A percentile compares a stretch with the other conserved stretches of the same genome.
phyloP scores from a whole-genome alignment of 23 tunicate species.

The Trididemnum clinides region DNA sequence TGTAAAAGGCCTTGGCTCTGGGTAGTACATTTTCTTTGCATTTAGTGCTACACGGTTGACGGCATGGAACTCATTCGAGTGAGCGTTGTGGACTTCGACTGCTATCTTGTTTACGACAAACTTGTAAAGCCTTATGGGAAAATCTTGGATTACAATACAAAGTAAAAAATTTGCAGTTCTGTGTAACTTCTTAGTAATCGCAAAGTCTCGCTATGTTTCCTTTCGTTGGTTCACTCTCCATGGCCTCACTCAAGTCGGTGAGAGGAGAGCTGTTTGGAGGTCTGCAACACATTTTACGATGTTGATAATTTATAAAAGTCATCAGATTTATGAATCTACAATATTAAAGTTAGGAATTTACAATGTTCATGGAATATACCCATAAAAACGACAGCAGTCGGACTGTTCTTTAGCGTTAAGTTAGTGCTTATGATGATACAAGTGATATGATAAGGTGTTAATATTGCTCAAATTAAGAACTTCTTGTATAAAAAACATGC shows the following conservation, averaged over 20 bases:
- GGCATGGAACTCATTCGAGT: constrained; percentile 93
- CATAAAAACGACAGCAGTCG: no score
- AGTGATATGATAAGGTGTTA: no score
- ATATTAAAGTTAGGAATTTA: no score
- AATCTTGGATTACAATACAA: constrained; percentile 86
- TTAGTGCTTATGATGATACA: no score
- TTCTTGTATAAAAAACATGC: no score
- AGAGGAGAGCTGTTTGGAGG: neutral
- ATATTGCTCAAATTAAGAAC: no score
- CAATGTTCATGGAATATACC: no score
- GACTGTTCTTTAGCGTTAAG: no score
- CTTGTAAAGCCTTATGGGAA: constrained; percentile 76
- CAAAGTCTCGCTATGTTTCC: neutral
- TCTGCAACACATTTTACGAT: no score
- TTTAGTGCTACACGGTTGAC: constrained; percentile 56
- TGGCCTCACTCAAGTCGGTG: neutral
- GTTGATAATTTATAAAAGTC: no score
- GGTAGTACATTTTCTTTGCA: neutral
- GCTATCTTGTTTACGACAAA: constrained; percentile 67
- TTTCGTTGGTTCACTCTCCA: neutral
- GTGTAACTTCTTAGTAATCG: neutral
- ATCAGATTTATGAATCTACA: no score
- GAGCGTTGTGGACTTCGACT: constrained; percentile 61
- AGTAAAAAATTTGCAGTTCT: constrained; percentile 16
- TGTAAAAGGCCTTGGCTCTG: neutral